Evolutionary conservation across 2,113 vertebrate genomes (phyloP), one percentile per base, ranked within the genome.

Genomic region (Pseudorasbora parva): DNA sequence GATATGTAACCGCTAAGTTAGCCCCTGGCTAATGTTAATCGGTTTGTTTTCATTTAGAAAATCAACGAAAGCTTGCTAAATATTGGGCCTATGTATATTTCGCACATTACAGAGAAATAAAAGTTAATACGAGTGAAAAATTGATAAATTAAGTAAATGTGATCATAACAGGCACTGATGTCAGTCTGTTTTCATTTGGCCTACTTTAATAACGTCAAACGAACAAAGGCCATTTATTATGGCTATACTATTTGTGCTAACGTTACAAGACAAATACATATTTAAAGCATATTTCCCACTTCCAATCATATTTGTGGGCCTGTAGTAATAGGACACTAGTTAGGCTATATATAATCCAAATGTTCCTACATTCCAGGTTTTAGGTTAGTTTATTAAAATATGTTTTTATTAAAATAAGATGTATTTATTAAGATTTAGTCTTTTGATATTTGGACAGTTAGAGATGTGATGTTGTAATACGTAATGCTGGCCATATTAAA

Each of bases 101-200:
- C 21, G n/a, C 68, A 47, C n/a, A 45, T 45, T n/a, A 45, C 25
- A 25, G 6, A 3, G 41, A 14, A 25, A 45, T 25, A 0, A 47
- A 15, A 7, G 41, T 8, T 25, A 25, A 45, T 72, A 25, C 23
- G 69, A 6, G 21, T 72, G 1, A 15, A 25, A 25, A 45, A 5
- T 0, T n/a, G n/a, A 23, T 57, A 5, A 33, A 56, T 57, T 0
- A 12, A 4, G 51, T 37, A 2, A 57, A 14, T 56, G 19, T 56
- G 25, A 86, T 84, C 33, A 76, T 64, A 60, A 56, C 71, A 76
- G 78, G 45, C 7, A 41, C 27, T 56, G 8, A 37, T 71, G 66
- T 62, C 47, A 17, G 27, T 74, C 73, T 25, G 62, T 66, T 27
- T 30, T 37, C 23, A 68, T 30, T 66, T 57, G 78, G 86, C 79